These are phyloP conservation scores for Lutjanus campechanus DNA, from an alignment of 2,797 vertebrate species.

Conservation along the genomic window DNA sequence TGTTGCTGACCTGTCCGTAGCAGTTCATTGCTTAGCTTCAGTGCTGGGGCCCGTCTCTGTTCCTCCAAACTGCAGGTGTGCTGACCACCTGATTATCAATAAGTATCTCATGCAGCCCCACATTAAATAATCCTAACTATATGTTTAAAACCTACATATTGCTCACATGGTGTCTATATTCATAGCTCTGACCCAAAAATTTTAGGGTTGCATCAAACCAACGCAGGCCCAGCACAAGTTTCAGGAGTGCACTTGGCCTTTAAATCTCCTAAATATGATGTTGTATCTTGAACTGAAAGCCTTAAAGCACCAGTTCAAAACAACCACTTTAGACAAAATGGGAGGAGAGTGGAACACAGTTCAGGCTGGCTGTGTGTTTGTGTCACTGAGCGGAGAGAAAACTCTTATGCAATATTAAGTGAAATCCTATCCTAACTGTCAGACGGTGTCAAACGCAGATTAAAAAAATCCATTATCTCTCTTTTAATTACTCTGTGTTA, in stretches of 20 bases:
- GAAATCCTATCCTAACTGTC: slow-evolving; percentile 24
- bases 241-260: slow-evolving; percentile 8
- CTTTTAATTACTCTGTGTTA: slow-evolving; percentile 64
- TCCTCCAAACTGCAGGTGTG: too few species aligned
- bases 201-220: not conserved
- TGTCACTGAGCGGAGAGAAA: slow-evolving; percentile 1
- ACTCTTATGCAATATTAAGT: slow-evolving; percentile 32
- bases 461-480: slow-evolving; percentile 60
- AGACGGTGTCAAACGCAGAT: slow-evolving; percentile 40
- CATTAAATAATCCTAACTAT: too few species aligned
- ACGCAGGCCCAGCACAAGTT: not conserved
- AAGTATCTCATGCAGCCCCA: too few species aligned
- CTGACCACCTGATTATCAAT: too few species aligned
- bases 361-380: slow-evolving; percentile 4
- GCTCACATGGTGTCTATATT: not conserved
- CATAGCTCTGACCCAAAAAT: not conserved
- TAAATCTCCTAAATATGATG: slow-evolving; percentile 3
- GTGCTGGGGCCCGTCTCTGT: too few species aligned
- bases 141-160: not conserved
- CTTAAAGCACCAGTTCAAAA: slow-evolving; percentile 6
- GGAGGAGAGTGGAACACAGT: not conserved
- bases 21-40: too few species aligned
- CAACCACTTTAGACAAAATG: slow-evolving; percentile 6
- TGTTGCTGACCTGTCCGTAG: too few species aligned
- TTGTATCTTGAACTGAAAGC: not conserved